Conservation (phyloP, 2,888 invertebrate genomes). For the Creontiades dilutus region DNA sequence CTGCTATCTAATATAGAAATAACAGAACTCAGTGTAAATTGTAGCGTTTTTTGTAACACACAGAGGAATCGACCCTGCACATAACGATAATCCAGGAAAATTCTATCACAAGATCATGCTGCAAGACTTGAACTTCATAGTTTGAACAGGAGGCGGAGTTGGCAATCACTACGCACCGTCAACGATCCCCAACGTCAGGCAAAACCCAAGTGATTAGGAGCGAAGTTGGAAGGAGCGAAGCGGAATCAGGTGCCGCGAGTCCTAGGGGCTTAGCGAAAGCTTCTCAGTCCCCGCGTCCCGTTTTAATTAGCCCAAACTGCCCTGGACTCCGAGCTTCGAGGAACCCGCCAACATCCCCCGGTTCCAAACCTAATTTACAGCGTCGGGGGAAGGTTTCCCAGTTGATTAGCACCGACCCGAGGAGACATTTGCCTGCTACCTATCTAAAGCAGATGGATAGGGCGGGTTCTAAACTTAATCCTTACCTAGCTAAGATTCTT, state of each 20-base stretch:
- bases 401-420: slow-evolving; percentile 9
- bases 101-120: too few species aligned
- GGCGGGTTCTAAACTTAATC: background rate
- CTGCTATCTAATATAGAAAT: too few species aligned
- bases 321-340: background rate
- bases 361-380: slow-evolving; percentile 44
- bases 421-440: background rate
- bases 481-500: slow-evolving; percentile 5
- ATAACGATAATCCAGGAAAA: too few species aligned
- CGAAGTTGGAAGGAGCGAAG: background rate
- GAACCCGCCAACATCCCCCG: slow-evolving; percentile 3
- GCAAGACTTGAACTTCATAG: too few species aligned
- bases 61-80: too few species aligned
- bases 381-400: background rate
- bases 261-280: background rate
- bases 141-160: too few species aligned
- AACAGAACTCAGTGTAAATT: too few species aligned
- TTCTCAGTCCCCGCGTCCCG: background rate
- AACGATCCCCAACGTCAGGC: background rate
- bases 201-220: background rate
- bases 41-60: too few species aligned
- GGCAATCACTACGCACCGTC: too few species aligned
- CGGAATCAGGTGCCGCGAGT: background rate
- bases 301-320: slow-evolving; percentile 35
- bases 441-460: background rate